A percentile compares a stretch with the other conserved stretches of the same genome.
Conservation (phyloP, 2,797 vertebrate genomes). For the Enteromius anoplus region DNA sequence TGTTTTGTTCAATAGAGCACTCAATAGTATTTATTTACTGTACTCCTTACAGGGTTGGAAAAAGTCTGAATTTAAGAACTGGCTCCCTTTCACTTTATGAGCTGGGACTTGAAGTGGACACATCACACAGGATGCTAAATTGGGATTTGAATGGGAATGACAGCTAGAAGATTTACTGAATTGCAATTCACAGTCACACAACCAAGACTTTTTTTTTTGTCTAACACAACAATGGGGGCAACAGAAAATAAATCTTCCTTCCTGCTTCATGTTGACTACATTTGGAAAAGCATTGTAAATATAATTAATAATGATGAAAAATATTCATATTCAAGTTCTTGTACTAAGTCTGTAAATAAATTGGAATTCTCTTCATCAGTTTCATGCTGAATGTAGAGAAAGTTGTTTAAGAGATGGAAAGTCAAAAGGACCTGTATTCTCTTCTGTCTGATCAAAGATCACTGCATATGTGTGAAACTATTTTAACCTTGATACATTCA, state of each 20-base stretch:
- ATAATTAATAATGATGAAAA: neutral
- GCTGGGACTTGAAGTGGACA: neutral
- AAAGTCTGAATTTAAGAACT: neutral
- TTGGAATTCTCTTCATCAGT: neutral
- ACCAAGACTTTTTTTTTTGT: neutral
- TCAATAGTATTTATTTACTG: slow-evolving; percentile 17
- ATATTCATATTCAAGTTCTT: neutral
- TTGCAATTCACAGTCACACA: neutral
- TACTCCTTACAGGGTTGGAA: neutral
- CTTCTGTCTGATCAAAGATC: slow-evolving; percentile 22
- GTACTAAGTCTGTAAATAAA: neutral
- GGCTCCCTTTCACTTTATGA: neutral
- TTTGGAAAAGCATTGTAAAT: neutral
- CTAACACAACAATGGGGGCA: neutral
- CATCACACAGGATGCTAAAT: neutral
- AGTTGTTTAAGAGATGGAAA: slow-evolving; percentile 7
- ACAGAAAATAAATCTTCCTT: neutral
- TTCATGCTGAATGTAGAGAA: neutral
- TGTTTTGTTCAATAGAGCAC: neutral
- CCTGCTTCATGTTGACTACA: neutral
- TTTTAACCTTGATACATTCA: slow-evolving; percentile 31
- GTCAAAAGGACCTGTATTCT: neutral
- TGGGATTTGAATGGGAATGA: slow-evolving; percentile 1
- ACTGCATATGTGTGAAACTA: slow-evolving; percentile 15
- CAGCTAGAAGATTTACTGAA: neutral